Conservation (phyloP, 2,797 vertebrate genomes). For the Lemur catta region DNA sequence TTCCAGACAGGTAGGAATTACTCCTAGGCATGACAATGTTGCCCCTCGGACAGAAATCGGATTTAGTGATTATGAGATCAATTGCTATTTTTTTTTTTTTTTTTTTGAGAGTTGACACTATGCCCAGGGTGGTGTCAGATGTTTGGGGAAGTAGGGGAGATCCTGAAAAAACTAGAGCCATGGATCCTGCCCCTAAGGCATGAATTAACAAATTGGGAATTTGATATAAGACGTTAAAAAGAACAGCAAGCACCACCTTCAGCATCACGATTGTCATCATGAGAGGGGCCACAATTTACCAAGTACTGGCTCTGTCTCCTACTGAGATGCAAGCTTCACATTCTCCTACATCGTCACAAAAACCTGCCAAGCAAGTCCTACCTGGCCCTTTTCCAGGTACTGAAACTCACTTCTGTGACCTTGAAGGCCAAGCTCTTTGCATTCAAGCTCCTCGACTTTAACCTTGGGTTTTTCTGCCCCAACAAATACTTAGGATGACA, state of each 20-base stretch:
- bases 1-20: neutral
- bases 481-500: neutral
- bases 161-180: neutral
- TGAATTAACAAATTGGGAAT: neutral
- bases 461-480: neutral
- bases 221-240: neutral
- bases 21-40: neutral
- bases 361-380: accelerated
- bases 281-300: neutral
- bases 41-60: neutral
- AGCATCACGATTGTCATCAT: accelerated
- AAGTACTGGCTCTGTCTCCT: neutral
- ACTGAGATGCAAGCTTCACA: neutral
- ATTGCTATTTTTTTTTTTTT: accelerated
- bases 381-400: neutral
- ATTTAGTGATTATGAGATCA: neutral
- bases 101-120: neutral
- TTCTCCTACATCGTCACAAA: accelerated
- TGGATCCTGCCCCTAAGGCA: neutral
- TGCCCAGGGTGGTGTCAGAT: neutral
- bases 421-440: neutral
- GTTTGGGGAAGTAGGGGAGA: neutral
- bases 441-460: neutral
- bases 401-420: neutral
- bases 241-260: neutral